These are phyloP conservation scores for Uloborus plumipes DNA, from an alignment of 2,888 invertebrate genomes.

Conservation along the genomic window DNA sequence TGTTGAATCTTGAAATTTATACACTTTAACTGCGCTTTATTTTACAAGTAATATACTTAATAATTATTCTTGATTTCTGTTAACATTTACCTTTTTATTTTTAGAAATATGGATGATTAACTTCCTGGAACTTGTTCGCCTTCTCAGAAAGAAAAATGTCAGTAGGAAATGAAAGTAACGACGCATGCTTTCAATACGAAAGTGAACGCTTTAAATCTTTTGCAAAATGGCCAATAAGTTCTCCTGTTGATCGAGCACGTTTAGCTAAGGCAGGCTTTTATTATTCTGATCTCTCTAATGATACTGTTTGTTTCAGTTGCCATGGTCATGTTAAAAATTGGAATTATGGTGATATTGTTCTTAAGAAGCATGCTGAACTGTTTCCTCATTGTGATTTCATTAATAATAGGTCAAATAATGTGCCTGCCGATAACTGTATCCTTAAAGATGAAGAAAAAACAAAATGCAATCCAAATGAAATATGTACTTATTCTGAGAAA, in stretches of 20 bases:
- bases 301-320: slow-evolving; percentile 87
- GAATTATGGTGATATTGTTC: slow-evolving; percentile 83
- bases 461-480: not conserved
- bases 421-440: slow-evolving; percentile 4
- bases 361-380: slow-evolving; percentile 70
- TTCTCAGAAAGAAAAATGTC: too few relatives aligned
- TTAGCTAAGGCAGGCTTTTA: slow-evolving; percentile 88
- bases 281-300: slow-evolving; percentile 81
- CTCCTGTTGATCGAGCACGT: slow-evolving; percentile 72
- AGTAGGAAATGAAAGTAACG: too few relatives aligned
- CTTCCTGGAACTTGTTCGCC: too few relatives aligned
- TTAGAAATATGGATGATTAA: too few relatives aligned
- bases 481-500: slow-evolving; percentile 16
- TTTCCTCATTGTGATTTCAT: slow-evolving; percentile 66
- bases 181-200: slow-evolving; percentile 17
- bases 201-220: slow-evolving; percentile 45
- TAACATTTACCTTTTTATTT: too few relatives aligned
- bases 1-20: too few relatives aligned
- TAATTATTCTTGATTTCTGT: too few relatives aligned
- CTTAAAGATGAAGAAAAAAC: not conserved
- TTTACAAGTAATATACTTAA: too few relatives aligned
- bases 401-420: slow-evolving; percentile 43
- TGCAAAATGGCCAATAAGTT: slow-evolving; percentile 74
- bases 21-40: too few relatives aligned
- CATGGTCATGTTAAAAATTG: slow-evolving; percentile 84